Base-by-base conservation (phyloP, 2,888 invertebrate species). In the Icerya purchasi region DNA sequence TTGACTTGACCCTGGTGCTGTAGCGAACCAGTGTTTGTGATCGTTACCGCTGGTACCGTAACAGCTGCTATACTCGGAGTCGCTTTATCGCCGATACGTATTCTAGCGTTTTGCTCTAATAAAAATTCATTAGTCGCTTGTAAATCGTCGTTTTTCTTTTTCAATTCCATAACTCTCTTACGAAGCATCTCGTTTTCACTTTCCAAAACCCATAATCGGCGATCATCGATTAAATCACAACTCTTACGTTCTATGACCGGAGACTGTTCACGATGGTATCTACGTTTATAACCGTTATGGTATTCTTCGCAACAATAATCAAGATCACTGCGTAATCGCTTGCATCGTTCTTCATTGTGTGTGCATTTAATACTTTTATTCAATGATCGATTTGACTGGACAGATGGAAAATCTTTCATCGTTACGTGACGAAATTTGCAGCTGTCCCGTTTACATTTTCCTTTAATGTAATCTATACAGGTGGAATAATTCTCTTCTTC, bases 91-190 rank as follows among this genome's bases (percentile, higher is more conserved):
- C 77, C 77, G 63, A 82, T 74, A 25, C 85, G 74, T 62, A 84
- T 71, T 64, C 81, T 80, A 22, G 84, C 84, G 70, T 85, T 85
- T 71, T 86, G 84, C 66, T 84, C 83, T 63, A 86, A 71, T 14
- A 86, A 74, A 69, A 85, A 84, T 69, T 86, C 84, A 69, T 86
- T 86, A 8, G 84, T 83, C 1, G 84, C 83, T 49, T 81, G 80
- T 62, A 85, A 71, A 69, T 84, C 83, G 69, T 64, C 65, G 65
- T 80, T 80, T 71, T 81, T 80, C 68, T 81, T 80, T 68, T 83
- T 82, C 61, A 84, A 70, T 66, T 82, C 82, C 54, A 81, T 81
- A 55, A 84, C 76, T 68, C 81, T 79, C 65, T 81, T 78, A 63
- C 81, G 75, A 57, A 84, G 70, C 65, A 82, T 70, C 56, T 73